Evolutionary conservation across 2,113 vertebrate species (phyloP).

Genomic region (Corythoichthys intestinalis): DNA sequence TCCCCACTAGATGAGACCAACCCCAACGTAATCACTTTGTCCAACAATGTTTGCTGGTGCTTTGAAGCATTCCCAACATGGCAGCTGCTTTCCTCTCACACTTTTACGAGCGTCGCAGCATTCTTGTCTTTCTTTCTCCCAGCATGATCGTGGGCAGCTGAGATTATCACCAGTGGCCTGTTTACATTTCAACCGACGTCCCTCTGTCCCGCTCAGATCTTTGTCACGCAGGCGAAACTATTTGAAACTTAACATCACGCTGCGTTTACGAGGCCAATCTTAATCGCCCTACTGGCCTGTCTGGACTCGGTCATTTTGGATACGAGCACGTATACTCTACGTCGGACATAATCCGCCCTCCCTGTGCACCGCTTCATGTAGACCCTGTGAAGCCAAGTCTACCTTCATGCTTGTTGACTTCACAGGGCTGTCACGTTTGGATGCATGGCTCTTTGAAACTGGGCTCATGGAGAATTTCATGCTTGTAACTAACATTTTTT

Average conservation of each 20-base stretch:
- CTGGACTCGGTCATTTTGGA: constrained; percentile 49
- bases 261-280: constrained; percentile 53
- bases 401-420: constrained; percentile 78
- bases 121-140: constrained; percentile 43
- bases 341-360: constrained; percentile 63
- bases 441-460: constrained; percentile 66
- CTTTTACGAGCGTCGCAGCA: constrained; percentile 26
- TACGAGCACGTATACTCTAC: constrained; percentile 51
- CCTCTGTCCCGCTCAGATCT: constrained; percentile 31
- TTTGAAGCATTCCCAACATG: no score
- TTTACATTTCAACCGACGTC: constrained; percentile 40
- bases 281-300: constrained; percentile 49
- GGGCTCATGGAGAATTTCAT: constrained; percentile 71
- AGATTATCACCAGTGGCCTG: constrained; percentile 53
- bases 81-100: constrained; percentile 1
- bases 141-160: constrained; percentile 28
- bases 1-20: no score
- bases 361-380: constrained; percentile 33
- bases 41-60: no score
- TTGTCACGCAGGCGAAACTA: constrained; percentile 40
- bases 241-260: constrained; percentile 57
- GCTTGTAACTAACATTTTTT: constrained; percentile 41
- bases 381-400: constrained; percentile 60
- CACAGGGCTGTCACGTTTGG: constrained; percentile 76
- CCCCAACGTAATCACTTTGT: no score